Conservation (phyloP, 2,888 invertebrate species). For the Pseudococcus viburni region DNA sequence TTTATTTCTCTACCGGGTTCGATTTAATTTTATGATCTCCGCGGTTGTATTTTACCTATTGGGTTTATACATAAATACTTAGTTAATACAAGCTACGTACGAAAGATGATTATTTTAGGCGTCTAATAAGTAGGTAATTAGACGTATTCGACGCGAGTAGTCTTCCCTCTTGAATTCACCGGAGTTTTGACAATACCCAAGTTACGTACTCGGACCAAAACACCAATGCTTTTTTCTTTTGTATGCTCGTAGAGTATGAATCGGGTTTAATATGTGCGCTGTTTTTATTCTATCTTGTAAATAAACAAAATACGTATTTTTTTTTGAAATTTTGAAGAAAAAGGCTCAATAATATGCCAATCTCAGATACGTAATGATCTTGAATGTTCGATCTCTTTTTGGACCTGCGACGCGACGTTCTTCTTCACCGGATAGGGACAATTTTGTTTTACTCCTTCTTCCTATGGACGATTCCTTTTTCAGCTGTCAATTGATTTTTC, state of each 20-base stretch:
- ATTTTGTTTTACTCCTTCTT: background rate
- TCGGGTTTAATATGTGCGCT: background rate
- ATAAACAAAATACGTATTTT: background rate
- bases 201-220: conserved; percentile 17
- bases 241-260: background rate
- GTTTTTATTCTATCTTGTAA: background rate
- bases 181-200: conserved; percentile 26
- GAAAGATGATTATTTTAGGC: no score
- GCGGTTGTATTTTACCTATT: no score
- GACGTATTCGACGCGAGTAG: background rate
- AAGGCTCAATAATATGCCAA: background rate
- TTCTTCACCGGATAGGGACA: background rate
- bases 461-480: background rate
- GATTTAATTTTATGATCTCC: no score
- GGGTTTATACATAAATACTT: no score
- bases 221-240: conserved; percentile 19
- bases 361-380: background rate
- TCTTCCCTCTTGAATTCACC: conserved; percentile 22
- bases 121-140: no score
- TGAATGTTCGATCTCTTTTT: background rate
- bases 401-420: background rate
- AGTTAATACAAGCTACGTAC: no score
- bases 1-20: no score
- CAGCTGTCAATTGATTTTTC: conserved; percentile 48
- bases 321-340: background rate